These are phyloP conservation scores for Lamellibrachia columna DNA, from an alignment of 2,888 invertebrate species.

Conservation along the genomic window DNA sequence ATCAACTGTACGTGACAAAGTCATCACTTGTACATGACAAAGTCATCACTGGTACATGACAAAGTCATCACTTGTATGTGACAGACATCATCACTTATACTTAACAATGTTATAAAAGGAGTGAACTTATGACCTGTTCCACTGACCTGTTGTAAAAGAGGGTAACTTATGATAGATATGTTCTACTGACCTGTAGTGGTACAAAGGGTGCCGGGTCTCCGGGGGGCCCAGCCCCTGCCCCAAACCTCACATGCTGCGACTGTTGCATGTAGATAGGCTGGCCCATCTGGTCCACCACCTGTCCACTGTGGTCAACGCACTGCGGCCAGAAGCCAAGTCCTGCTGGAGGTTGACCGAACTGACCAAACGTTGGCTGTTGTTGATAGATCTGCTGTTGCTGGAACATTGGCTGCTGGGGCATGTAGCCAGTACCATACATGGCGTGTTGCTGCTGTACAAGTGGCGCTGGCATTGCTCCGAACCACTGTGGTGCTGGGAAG, in stretches of 20 bases:
- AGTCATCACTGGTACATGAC: not conserved
- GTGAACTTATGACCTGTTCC: no score
- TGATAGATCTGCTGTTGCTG: not conserved
- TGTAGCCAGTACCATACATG: not conserved
- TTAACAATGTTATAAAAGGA: no score
- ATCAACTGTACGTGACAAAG: not conserved
- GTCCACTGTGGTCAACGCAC: not conserved
- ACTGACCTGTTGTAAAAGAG: not conserved
- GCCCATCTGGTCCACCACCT: not conserved
- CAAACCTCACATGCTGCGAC: not conserved
- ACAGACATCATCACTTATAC: no score
- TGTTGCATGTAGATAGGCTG: not conserved
- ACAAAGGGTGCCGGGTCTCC: not conserved
- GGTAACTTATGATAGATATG: not conserved
- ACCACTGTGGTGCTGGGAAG: not conserved
- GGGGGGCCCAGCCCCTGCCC: not conserved
- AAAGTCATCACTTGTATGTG: not conserved
- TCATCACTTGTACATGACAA: not conserved
- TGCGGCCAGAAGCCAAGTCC: not conserved
- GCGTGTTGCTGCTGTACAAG: not conserved
- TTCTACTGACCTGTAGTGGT: not conserved
- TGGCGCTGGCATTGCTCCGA: not conserved
- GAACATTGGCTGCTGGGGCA: not conserved
- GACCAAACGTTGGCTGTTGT: not conserved
- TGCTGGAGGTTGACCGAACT: not conserved